Evolutionary conservation across 23 tunicate species (phyloP).

Genomic region (Ascidia mentula): DNA sequence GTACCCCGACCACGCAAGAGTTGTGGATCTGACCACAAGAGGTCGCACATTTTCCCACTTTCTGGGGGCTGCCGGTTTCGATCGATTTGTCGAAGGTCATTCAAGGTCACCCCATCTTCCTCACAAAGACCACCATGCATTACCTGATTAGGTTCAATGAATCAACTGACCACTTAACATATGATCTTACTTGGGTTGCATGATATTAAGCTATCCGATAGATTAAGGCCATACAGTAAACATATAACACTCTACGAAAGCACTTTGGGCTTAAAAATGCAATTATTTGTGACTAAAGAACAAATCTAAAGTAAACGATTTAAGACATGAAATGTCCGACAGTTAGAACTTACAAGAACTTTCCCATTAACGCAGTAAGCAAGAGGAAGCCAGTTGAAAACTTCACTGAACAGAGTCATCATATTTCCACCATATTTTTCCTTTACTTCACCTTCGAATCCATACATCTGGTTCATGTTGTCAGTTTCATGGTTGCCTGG

Average conservation of each 20-base stretch:
- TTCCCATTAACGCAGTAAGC: slow-evolving; percentile 83
- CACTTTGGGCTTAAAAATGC: too few species aligned
- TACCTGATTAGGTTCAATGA: slow-evolving; percentile 48
- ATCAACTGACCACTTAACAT: too few species aligned
- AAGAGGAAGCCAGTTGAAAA: slow-evolving; percentile 93
- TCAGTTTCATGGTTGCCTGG: slow-evolving; percentile 98
- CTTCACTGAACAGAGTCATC: slow-evolving; percentile 88
- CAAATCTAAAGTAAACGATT: too few species aligned
- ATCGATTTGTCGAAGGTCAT: slow-evolving; percentile 88
- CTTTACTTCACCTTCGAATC: slow-evolving; percentile 98
- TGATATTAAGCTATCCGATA: too few species aligned
- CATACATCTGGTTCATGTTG: slow-evolving; percentile 99
- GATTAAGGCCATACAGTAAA: too few species aligned
- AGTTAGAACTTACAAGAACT: slow-evolving; percentile 89
- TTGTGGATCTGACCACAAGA: slow-evolving; percentile 99
- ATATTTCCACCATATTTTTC: slow-evolving; percentile 89
- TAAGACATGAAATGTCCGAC: too few species aligned
- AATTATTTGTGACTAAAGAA: too few species aligned
- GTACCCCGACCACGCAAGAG: slow-evolving; percentile 56
- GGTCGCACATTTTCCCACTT: slow-evolving; percentile 87
- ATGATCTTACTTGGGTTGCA: too few species aligned
- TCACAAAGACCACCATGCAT: slow-evolving; percentile 97
- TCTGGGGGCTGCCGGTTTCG: slow-evolving; percentile 92
- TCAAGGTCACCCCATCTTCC: slow-evolving; percentile 61
- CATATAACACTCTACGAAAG: too few species aligned